A percentile compares a stretch with the other conserved stretches of the same genome.
Conservation (phyloP, 2,797 vertebrate genomes). For the Coendou prehensilis region DNA sequence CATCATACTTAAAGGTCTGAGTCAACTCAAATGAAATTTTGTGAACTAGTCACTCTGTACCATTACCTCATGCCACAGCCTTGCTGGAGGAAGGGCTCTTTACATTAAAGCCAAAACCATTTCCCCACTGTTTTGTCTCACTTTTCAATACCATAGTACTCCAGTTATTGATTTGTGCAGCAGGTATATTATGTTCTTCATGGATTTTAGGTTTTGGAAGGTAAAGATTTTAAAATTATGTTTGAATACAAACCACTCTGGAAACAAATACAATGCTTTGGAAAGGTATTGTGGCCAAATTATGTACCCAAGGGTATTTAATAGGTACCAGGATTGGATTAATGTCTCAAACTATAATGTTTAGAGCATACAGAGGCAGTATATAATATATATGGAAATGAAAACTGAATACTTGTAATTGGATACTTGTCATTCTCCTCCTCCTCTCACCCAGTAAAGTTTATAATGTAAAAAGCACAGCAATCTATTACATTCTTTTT, state of each 20-base stretch:
- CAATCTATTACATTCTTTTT: not conserved
- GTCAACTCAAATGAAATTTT: not conserved
- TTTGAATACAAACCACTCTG: not conserved
- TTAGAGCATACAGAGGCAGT: not conserved
- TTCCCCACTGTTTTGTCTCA: not conserved
- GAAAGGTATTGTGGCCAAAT: not conserved
- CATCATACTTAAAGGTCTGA: not conserved
- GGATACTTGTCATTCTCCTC: not conserved
- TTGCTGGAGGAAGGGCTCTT: not conserved
- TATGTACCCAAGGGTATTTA: not conserved
- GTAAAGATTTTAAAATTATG: not conserved
- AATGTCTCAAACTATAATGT: not conserved
- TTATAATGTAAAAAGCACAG: not conserved
- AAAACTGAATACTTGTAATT: not conserved
- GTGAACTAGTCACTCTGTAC: not conserved
- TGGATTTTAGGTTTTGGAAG: not conserved
- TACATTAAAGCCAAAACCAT: not conserved
- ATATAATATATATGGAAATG: not conserved
- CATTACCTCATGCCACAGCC: too few relatives aligned
- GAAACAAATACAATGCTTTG: not conserved
- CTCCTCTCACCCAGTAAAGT: not conserved
- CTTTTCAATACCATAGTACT: not conserved
- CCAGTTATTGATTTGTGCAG: not conserved
- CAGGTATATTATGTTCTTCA: not conserved
- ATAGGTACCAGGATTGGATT: not conserved